Evolutionary conservation across 2,888 invertebrate species (phyloP).

Genomic region (Coleophora deauratella): DNA sequence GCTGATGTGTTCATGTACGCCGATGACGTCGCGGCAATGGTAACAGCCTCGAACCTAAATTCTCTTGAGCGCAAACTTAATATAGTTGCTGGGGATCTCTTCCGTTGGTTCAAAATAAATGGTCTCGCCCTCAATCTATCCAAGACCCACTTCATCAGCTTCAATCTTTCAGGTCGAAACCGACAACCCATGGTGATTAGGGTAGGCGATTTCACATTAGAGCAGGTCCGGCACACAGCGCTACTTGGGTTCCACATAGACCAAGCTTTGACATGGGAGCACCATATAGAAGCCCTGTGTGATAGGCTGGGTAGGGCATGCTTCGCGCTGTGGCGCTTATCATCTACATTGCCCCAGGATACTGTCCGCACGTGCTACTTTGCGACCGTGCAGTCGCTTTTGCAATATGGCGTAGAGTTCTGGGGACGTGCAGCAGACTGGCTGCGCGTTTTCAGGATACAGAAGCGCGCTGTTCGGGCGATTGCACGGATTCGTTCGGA

Average conservation of each 20-base stretch:
- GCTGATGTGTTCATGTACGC: conserved; percentile 5
- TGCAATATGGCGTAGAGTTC: no score
- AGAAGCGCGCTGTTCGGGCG: no score
- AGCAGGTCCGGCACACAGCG: background rate
- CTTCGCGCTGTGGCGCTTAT: background rate
- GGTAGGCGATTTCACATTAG: background rate
- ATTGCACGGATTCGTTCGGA: no score
- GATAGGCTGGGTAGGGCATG: background rate
- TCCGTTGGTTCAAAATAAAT: background rate
- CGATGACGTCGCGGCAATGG: conserved; percentile 4
- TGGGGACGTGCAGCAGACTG: no score
- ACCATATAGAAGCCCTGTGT: background rate
- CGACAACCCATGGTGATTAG: background rate
- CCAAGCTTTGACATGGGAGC: background rate
- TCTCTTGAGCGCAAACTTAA: background rate
- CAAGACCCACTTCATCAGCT: background rate
- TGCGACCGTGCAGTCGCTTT: no score
- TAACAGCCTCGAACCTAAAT: background rate
- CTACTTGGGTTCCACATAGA: background rate
- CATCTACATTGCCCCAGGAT: background rate
- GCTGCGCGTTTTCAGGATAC: no score
- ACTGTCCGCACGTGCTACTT: no score
- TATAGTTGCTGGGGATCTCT: background rate
- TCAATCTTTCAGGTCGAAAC: background rate
- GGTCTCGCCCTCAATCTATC: background rate